A percentile compares a stretch with the other conserved stretches of the same genome.
phyloP scores from a whole-genome alignment of 2,113 vertebrate genomes.

The Acanthisitta chloris region DNA sequence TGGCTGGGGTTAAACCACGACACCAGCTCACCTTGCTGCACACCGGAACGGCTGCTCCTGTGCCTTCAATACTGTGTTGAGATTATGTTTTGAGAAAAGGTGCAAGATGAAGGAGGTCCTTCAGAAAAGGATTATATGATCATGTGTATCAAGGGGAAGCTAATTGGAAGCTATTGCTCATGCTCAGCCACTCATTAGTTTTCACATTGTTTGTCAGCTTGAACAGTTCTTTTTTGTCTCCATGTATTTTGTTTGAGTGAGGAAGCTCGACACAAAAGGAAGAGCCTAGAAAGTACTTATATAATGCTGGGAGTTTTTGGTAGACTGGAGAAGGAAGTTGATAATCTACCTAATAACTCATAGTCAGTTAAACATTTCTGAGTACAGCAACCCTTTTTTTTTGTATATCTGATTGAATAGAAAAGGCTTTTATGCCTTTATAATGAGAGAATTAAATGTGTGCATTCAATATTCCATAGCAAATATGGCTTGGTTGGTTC shows the following conservation, averaged over 20 bases:
- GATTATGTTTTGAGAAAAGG: no score
- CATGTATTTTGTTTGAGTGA: background rate
- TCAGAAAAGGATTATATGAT: background rate
- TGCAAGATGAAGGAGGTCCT: background rate
- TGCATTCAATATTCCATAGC: background rate
- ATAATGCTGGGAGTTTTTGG: background rate
- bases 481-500: no score
- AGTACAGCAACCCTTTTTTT: background rate
- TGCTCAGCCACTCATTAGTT: background rate
- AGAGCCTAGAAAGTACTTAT: background rate
- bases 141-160: background rate
- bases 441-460: background rate
- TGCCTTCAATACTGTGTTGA: no score
- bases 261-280: background rate
- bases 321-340: background rate
- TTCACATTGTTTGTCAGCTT: background rate
- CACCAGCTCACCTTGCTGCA: no score
- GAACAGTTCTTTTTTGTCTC: background rate
- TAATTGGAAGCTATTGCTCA: background rate
- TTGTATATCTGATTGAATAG: background rate
- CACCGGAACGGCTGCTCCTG: no score
- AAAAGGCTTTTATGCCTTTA: background rate
- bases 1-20: no score
- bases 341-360: background rate
- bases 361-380: background rate